phyloP scores from a whole-genome alignment of 2,113 vertebrate genomes.

The Glaucomys volans region DNA sequence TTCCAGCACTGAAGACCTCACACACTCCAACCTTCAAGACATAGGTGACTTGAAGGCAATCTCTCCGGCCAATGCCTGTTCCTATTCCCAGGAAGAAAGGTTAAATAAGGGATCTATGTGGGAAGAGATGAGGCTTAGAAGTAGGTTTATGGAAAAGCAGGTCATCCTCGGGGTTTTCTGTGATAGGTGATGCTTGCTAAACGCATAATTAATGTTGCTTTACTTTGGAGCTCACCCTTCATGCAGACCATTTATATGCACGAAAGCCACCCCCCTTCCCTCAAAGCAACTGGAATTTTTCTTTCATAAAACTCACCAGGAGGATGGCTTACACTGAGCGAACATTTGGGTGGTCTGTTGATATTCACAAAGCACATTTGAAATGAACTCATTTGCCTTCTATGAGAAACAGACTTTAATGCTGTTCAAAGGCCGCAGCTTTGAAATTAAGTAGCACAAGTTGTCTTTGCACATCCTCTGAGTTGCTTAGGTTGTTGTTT shows the following conservation, averaged over 20 bases:
- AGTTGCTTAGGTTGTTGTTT: conserved; percentile 47
- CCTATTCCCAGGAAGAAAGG: conserved; percentile 2
- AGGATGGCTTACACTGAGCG: conserved; percentile 70
- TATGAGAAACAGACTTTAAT: conserved; percentile 75
- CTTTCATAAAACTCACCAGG: background rate
- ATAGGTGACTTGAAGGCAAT: background rate
- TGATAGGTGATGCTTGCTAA: conserved; percentile 41
- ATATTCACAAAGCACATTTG: conserved; percentile 75
- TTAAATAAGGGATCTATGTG: background rate
- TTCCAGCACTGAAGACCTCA: background rate
- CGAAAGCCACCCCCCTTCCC: background rate
- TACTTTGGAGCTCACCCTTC: conserved; percentile 51
- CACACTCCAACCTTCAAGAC: background rate
- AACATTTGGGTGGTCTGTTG: conserved; percentile 80
- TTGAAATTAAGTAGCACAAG: conserved; percentile 72
- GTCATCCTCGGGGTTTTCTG: background rate
- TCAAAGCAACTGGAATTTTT: conserved; percentile 45
- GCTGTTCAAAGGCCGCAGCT: conserved; percentile 59
- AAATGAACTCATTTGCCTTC: conserved; percentile 76
- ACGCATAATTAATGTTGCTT: conserved; percentile 70
- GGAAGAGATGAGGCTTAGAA: conserved; percentile 16
- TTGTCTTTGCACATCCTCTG: conserved; percentile 50
- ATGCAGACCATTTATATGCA: conserved; percentile 66
- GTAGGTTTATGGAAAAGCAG: background rate
- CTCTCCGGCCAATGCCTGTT: conserved; percentile 23